A percentile compares a stretch with the other conserved stretches of the same genome.
These are phyloP conservation scores for Hybos culiciformis DNA, from an alignment of 2,888 invertebrate species.

Conservation along the genomic window DNA sequence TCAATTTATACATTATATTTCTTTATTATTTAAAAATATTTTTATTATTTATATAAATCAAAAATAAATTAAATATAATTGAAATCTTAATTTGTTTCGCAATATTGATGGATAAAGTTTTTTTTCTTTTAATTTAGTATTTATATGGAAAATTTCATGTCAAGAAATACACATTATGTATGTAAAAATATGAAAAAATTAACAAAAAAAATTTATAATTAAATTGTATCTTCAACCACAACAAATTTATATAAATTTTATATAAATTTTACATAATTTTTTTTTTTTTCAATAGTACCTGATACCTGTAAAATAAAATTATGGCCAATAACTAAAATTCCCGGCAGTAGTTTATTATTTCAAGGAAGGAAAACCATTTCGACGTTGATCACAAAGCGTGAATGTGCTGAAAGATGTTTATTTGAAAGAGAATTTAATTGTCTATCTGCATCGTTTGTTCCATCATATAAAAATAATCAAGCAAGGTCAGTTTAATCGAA, in stretches of 20 bases:
- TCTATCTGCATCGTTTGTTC: conserved; percentile 42
- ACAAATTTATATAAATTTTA: neutral
- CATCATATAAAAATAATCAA: conserved; percentile 34
- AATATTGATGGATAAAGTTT: too few relatives aligned
- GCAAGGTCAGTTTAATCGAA: conserved; percentile 26
- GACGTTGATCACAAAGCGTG: conserved; percentile 45
- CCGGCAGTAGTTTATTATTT: conserved; percentile 59
- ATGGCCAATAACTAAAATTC: conserved; percentile 65
- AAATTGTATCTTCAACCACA: neutral
- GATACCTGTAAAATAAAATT: conserved; percentile 43
- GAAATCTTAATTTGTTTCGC: too few relatives aligned
- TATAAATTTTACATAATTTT: conserved; percentile 3
- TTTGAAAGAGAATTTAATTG: conserved; percentile 41
- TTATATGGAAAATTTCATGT: too few relatives aligned
- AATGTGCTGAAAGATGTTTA: conserved; percentile 53
- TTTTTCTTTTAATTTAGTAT: too few relatives aligned
- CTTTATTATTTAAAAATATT: too few relatives aligned
- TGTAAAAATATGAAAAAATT: neutral
- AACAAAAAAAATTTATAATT: neutral
- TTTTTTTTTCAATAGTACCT: conserved; percentile 34
- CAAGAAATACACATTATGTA: conserved; percentile 4
- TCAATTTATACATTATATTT: too few relatives aligned
- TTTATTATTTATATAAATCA: too few relatives aligned
- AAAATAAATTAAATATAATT: too few relatives aligned
- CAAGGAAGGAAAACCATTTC: conserved; percentile 47